Percentiles rank a stretch among this genome's conserved stretches.
phyloP scores from a whole-genome alignment of 1,140 invertebrate genomes.

The Sycophila sp. region DNA sequence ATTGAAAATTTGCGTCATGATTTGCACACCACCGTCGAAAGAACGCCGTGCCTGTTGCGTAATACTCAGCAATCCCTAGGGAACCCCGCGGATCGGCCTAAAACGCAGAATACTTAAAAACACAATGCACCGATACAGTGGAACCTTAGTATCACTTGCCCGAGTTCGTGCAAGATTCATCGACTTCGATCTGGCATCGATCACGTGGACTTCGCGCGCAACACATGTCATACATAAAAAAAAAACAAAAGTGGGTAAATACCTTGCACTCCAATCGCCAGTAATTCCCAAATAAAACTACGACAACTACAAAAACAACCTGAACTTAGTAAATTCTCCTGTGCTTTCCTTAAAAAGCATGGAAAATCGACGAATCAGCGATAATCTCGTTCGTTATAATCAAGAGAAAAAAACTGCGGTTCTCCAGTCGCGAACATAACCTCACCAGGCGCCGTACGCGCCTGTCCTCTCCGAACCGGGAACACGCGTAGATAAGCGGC shows the following conservation, averaged over 20 bases:
- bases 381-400: not conserved
- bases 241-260: not conserved
- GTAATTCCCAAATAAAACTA: no score
- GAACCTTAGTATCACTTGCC: not conserved
- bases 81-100: not conserved
- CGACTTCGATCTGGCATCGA: not conserved
- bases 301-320: not conserved
- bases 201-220: not conserved
- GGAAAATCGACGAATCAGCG: not conserved
- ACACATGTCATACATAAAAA: not conserved
- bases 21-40: no score
- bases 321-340: not conserved
- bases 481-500: no score
- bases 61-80: not conserved
- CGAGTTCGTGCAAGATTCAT: not conserved
- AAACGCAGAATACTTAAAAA: not conserved
- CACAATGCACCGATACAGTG: not conserved
- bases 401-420: not conserved
- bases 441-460: no score
- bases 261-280: not conserved
- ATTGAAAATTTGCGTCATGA: no score
- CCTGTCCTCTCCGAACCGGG: no score
- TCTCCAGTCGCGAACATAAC: not conserved
- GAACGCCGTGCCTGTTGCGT: not conserved
- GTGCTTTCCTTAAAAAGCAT: not conserved